phyloP scores from a whole-genome alignment of 2,888 invertebrate genomes.

The Drosophila anomalata region DNA sequence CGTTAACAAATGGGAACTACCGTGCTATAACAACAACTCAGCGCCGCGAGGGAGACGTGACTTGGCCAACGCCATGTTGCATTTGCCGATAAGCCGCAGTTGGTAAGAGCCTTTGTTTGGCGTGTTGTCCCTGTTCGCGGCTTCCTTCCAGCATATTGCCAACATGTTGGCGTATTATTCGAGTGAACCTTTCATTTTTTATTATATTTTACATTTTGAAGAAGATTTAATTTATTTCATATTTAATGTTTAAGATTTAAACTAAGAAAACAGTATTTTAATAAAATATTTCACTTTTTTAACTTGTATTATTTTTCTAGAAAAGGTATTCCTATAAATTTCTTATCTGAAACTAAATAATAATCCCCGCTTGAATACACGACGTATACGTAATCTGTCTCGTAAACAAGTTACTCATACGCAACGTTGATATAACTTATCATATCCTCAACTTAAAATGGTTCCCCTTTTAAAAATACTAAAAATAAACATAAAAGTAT shows the following conservation, averaged over 20 bases:
- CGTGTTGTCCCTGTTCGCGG: slow-evolving; percentile 33
- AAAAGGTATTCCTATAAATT: no score
- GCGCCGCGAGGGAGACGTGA: slow-evolving; percentile 39
- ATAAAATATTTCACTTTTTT: no score
- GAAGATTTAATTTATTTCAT: neutral
- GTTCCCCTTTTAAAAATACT: neutral
- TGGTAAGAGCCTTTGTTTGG: slow-evolving; percentile 31
- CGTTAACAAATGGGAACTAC: slow-evolving; percentile 38
- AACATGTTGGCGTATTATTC: slow-evolving; percentile 7
- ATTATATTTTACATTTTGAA: neutral
- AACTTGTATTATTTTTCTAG: no score
- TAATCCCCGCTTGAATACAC: neutral
- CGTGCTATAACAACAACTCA: slow-evolving; percentile 11
- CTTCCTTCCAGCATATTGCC: slow-evolving; percentile 34
- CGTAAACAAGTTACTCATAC: neutral
- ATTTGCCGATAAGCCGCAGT: slow-evolving; percentile 45
- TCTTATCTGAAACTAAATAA: no score
- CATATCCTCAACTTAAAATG: neutral
- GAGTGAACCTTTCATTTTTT: neutral
- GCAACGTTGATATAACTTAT: neutral
- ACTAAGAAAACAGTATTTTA: no score
- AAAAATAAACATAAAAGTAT: neutral
- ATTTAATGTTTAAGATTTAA: no score
- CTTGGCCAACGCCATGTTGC: slow-evolving; percentile 47
- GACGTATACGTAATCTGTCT: neutral